A percentile compares a stretch with the other conserved stretches of the same genome.
phyloP scores from a whole-genome alignment of 2,113 vertebrate species.

The Microcebus lehilahytsara region DNA sequence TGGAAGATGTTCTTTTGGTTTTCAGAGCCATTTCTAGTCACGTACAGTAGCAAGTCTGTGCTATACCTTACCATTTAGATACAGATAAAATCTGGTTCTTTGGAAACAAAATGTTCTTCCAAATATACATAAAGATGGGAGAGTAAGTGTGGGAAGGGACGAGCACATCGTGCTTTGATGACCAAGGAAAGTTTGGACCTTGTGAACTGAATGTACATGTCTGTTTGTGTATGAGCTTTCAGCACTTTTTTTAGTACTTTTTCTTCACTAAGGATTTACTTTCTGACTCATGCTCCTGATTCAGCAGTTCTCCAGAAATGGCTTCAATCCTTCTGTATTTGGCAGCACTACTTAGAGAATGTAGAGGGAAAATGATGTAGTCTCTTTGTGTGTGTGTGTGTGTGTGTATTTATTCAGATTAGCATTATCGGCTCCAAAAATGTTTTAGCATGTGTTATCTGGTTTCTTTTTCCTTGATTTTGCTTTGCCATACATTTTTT shows the following conservation, averaged over 20 bases:
- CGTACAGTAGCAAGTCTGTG: neutral
- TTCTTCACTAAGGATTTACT: constrained; percentile 61
- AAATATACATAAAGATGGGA: neutral
- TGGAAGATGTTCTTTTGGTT: neutral
- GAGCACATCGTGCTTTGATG: neutral
- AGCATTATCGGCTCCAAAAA: constrained; percentile 64
- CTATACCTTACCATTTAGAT: neutral
- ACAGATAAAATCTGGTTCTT: neutral
- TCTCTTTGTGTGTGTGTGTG: constrained; percentile 41
- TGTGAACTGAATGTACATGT: neutral
- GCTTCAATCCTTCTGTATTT: constrained; percentile 65
- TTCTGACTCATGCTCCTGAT: constrained; percentile 73
- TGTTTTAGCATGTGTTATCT: constrained; percentile 61
- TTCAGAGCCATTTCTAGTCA: neutral
- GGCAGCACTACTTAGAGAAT: constrained; percentile 67
- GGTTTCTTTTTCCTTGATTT: constrained; percentile 41
- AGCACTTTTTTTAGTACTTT: constrained; percentile 33
- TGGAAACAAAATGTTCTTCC: neutral
- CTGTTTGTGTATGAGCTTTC: neutral
- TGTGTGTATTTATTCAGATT: constrained; percentile 72
- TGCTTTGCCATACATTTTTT: constrained; percentile 54
- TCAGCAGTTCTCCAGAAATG: constrained; percentile 75
- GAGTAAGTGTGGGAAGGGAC: neutral
- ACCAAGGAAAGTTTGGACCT: neutral
- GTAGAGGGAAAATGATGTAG: constrained; percentile 55